A percentile compares a stretch with the other conserved stretches of the same genome.
These are phyloP conservation scores for Nothobranchius kuhntae DNA, from an alignment of 2,113 vertebrate species.

Conservation along the genomic window DNA sequence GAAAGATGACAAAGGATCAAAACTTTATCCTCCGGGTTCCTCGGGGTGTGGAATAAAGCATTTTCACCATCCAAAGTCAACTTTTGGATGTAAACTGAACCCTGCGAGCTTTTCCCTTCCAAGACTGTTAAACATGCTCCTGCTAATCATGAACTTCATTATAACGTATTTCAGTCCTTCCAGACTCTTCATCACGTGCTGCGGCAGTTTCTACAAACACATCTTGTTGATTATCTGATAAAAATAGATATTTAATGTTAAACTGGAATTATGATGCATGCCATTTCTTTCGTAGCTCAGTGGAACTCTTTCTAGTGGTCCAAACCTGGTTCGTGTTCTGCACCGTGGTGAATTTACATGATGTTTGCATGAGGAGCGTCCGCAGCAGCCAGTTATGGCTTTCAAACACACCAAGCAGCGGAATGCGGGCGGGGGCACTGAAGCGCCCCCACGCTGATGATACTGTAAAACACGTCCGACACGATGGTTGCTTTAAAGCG, in stretches of 20 bases:
- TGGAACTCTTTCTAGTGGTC: neutral
- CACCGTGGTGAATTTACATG: constrained; percentile 59
- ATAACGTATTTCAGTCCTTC: neutral
- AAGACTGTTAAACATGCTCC: neutral
- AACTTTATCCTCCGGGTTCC: neutral
- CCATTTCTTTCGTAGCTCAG: neutral
- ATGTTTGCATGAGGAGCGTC: constrained; percentile 60
- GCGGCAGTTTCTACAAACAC: no score
- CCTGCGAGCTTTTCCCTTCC: no score
- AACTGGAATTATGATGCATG: no score
- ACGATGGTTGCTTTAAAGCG: no score
- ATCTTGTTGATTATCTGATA: no score
- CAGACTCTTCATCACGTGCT: no score
- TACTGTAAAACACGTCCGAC: neutral
- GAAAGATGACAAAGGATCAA: neutral
- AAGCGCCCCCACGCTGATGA: constrained; percentile 2
- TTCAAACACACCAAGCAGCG: constrained; percentile 23
- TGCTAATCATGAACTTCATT: no score
- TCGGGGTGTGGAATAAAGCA: neutral
- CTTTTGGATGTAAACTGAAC: neutral
- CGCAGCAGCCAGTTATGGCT: constrained; percentile 52
- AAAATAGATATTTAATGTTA: no score
- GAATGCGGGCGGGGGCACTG: neutral
- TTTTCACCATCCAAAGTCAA: neutral
- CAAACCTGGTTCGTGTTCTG: neutral